These are phyloP conservation scores for Uropetala carovei DNA, from an alignment of 2,888 invertebrate genomes.

Conservation along the genomic window DNA sequence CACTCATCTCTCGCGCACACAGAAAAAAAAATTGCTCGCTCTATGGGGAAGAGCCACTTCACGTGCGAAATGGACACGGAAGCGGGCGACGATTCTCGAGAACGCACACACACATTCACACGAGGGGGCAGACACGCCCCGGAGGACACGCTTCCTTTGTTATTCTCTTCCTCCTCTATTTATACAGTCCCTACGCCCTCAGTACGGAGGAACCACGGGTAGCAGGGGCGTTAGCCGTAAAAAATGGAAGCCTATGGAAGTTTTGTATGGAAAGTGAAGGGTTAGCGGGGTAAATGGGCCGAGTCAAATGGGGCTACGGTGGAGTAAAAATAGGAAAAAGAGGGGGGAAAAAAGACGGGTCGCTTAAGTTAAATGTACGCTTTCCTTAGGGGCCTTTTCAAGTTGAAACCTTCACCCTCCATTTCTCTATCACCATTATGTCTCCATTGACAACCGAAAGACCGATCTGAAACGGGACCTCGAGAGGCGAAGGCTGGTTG, in stretches of 20 bases:
- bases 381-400: background rate
- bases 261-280: constrained; percentile 20
- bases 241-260: background rate
- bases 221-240: too few relatives aligned
- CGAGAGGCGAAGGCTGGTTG: too few relatives aligned
- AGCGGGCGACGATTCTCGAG: background rate
- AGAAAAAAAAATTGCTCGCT: background rate
- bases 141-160: too few relatives aligned
- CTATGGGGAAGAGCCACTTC: background rate
- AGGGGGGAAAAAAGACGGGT: background rate
- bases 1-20: background rate
- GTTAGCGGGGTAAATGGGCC: background rate
- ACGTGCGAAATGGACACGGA: background rate
- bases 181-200: too few relatives aligned
- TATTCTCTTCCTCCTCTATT: too few relatives aligned
- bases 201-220: too few relatives aligned
- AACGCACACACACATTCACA: too few relatives aligned
- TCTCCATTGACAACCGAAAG: too few relatives aligned
- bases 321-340: background rate
- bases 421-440: background rate
- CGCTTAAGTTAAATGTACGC: background rate
- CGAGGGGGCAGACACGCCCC: too few relatives aligned
- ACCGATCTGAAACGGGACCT: too few relatives aligned
- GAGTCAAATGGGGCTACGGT: background rate
- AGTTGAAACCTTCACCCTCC: background rate